Conservation (phyloP, 2,797 vertebrate genomes). For the Nothura maculosa region DNA sequence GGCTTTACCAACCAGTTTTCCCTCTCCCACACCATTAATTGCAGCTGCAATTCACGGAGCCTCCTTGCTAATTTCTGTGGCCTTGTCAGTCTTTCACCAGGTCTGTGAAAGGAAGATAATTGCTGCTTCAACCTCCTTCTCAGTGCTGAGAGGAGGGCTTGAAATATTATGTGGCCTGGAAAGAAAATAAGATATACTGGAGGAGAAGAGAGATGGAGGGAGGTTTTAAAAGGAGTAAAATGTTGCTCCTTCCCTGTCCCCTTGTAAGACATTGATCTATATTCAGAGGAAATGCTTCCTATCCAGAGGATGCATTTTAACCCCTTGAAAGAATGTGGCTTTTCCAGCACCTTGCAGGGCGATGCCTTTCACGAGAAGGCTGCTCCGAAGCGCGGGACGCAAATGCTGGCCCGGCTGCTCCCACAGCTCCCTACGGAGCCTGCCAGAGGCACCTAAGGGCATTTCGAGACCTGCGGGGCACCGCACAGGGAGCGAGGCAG, state of each 20-base stretch:
- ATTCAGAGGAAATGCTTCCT: too few species aligned
- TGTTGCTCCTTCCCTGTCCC: not conserved
- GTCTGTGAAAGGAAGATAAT: slow-evolving; percentile 42
- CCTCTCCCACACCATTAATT: not conserved
- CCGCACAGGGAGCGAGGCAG: rapidly evolving
- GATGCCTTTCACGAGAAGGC: not conserved
- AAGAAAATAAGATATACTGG: slow-evolving; percentile 4
- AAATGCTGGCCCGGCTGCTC: not conserved
- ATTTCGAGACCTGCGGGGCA: too few species aligned
- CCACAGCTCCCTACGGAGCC: not conserved
- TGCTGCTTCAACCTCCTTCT: slow-evolving; percentile 21
- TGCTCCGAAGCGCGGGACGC: not conserved
- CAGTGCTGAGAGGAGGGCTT: not conserved
- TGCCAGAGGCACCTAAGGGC: not conserved
- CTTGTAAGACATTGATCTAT: not conserved
- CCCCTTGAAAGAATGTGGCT: not conserved
- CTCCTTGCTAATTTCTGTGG: slow-evolving; percentile 16
- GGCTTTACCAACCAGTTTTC: not conserved
- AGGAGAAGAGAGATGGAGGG: not conserved
- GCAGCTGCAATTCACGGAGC: not conserved
- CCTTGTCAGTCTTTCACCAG: slow-evolving; percentile 2
- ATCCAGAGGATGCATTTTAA: not conserved
- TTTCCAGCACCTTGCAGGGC: not conserved
- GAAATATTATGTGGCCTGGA: slow-evolving; percentile 6
- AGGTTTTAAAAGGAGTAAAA: not conserved